phyloP scores from a whole-genome alignment of 2,113 vertebrate species.

The Crotophaga sulcirostris region DNA sequence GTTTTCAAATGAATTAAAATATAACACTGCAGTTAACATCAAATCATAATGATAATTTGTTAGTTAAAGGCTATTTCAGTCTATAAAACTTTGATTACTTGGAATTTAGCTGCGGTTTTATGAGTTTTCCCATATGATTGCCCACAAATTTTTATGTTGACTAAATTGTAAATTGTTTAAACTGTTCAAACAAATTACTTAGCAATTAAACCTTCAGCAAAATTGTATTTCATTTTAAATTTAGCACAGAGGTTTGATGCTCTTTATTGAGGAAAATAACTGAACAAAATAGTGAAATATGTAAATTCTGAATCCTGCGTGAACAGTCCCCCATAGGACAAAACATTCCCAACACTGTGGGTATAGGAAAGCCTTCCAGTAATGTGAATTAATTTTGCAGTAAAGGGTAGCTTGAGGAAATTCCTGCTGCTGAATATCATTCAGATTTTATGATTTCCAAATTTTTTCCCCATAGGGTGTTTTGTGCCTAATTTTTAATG shows the following conservation, averaged over 20 bases:
- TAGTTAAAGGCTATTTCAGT: conserved; percentile 96
- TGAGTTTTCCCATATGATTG: conserved; percentile 92
- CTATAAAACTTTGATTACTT: conserved; percentile 99
- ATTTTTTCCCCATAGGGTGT: conserved; percentile 25
- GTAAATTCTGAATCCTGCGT: conserved; percentile 72
- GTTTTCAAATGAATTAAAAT: conserved; percentile 87
- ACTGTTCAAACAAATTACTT: conserved; percentile 87
- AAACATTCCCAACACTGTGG: conserved; percentile 61
- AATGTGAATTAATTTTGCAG: conserved; percentile 69
- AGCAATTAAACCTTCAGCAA: conserved; percentile 87
- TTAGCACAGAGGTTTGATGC: conserved; percentile 79
- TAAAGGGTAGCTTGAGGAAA: conserved; percentile 64
- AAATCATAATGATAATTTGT: conserved; percentile 98
- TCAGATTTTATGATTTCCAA: conserved; percentile 60
- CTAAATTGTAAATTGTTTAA: conserved; percentile 89
- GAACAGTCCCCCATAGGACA: conserved; percentile 70
- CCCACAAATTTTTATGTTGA: conserved; percentile 95
- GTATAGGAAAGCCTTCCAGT: conserved; percentile 59
- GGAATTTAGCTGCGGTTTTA: conserved; percentile 95
- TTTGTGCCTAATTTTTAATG: conserved; percentile 54
- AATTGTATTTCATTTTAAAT: conserved; percentile 87
- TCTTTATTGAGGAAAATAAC: conserved; percentile 79
- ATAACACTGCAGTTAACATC: conserved; percentile 93
- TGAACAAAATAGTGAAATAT: conserved; percentile 77
- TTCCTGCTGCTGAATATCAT: conserved; percentile 59